phyloP scores from a whole-genome alignment of 2,113 vertebrate species.

The Mohoua ochrocephala region DNA sequence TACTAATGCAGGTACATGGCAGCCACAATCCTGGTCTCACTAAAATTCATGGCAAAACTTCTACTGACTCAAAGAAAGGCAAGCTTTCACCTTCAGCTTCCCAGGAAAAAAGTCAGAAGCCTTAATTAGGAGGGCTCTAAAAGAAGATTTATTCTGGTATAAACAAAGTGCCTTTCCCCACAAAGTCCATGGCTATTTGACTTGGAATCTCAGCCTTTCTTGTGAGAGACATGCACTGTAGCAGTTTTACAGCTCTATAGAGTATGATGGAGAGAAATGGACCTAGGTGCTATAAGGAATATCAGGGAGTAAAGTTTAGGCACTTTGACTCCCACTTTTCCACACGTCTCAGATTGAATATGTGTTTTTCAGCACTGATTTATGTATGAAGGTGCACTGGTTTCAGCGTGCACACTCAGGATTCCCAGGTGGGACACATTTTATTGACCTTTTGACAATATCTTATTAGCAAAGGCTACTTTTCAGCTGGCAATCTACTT shows the following conservation, averaged over 20 bases:
- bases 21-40: background rate
- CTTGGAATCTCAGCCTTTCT: background rate
- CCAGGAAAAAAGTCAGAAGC: background rate
- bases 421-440: background rate
- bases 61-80: background rate
- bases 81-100: background rate
- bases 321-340: background rate
- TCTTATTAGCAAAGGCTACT: background rate
- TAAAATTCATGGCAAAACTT: background rate
- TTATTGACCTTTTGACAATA: background rate
- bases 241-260: background rate
- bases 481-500: background rate
- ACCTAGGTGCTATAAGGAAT: background rate
- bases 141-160: background rate
- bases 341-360: rapidly evolving
- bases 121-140: background rate
- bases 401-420: background rate
- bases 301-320: background rate
- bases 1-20: background rate
- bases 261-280: background rate
- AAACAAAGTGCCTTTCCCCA: background rate
- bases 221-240: background rate
- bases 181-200: background rate
- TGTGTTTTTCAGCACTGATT: background rate
- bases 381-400: background rate